Evolutionary conservation across 2,113 vertebrate species (phyloP), one percentile per base, ranked within the genome.

Genomic region (Neolamprologus tretocephalus): DNA sequence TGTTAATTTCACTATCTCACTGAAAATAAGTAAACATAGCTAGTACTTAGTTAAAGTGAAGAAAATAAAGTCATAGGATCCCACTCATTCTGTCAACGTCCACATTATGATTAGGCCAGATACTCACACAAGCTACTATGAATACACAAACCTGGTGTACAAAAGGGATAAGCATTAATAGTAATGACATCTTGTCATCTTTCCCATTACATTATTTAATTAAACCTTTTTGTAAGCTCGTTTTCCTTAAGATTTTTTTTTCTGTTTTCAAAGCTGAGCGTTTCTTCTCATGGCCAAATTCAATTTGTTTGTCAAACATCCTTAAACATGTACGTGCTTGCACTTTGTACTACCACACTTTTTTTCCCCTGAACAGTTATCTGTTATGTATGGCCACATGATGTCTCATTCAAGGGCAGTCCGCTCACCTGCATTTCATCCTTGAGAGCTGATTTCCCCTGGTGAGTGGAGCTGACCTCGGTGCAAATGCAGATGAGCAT

Each of bases 401-500:
- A 66, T 8, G 54, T 54, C 81, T 82, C 5, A 55, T 88, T 95
- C 92, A 95, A 95, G 94, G 95, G 75, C 93, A 90, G 90, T 55
- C 35, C 21, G 5, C 63, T 93, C 92, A 90, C 89, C 92, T 91
- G 89, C 33, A 12, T 53, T 87, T 89, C 87, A 90, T 93, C 93
- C 89, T 93, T 83, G 55, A 83, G 86, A 21, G 47, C 61, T 63
- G 71, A 58, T 83, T 81, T 86, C 82, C 89, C 83, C 47, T 3
- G 21, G 89, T 13, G 86, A 90, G 89, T 28, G 12, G 42, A 11
- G 81, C 90, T 93, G 95, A 95, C 95, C 95, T 93, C 90, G 78
- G 91, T 90, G 91, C 86, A 90, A 92, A 94, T 95, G 94, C 90
- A 93, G 89, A 95, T 94, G 93, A 93, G 90, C 86, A 82, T 81